Evolutionary conservation across 2,113 vertebrate species (phyloP), one percentile per base, ranked within the genome.

Genomic region (Protobothrops mucrosquamatus): DNA sequence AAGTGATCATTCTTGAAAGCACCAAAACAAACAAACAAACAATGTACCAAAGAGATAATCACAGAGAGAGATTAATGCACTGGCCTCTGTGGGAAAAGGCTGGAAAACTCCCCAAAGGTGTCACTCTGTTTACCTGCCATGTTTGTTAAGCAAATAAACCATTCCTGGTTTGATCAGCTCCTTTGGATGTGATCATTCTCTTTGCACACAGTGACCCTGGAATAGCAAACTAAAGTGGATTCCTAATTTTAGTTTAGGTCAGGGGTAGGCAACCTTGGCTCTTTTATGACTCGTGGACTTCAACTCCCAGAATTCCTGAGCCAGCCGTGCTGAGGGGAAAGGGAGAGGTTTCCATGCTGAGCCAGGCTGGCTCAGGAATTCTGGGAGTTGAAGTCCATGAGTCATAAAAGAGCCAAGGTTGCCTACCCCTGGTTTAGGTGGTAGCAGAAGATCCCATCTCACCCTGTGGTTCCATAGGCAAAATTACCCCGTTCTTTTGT

Each of bases 1-100:
- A 95, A 95, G 92, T 0, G 6, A 87, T 95, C 92, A 59, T 69
- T 95, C 92, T 69, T 24, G 20, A 61, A 86, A 89, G 55, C 90
- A 39, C 34, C 46, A 89, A 52, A 90, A 90, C 64, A 1, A 23
- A 48, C 46, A 48, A 48, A 89, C 91, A 85, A 94, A 89, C 81
- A 6, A 92, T 94, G 88, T 43, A 89, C 0, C 20, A 87, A 81
- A 69, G 88, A 89, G 46, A 43, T 18, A 0, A 57, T 7, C 29
- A 51, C 23, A 92, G 93, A 26, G 8, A 74, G 15, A 93, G 59
- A 74, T 91, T 85, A 92, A 94, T 46, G n/a, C 3, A 2, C 29
- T 91, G 89, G 91, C 51, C 61, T 18, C 9, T 8, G 24, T 81
- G 3, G 87, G 22, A n/a, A 59, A 91, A 94, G 92, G 24, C 74